A percentile compares a stretch with the other conserved stretches of the same genome.
These are phyloP conservation scores for Trialeurodes vaporariorum DNA, from an alignment of 1,140 invertebrate genomes.

Conservation along the genomic window DNA sequence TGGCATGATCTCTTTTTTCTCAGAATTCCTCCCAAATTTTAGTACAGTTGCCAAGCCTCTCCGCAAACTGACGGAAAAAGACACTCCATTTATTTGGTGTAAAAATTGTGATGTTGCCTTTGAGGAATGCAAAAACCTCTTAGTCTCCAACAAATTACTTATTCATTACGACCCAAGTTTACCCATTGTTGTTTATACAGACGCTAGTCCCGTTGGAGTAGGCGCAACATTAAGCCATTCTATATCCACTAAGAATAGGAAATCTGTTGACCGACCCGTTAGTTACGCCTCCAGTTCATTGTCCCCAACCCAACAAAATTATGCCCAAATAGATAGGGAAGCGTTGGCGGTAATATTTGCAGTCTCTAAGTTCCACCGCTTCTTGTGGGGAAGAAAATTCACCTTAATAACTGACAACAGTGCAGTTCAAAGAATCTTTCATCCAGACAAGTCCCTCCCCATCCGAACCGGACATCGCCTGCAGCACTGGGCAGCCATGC, in stretches of 20 bases:
- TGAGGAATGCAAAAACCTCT: conserved; percentile 22
- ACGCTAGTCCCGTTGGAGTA: conserved; percentile 37
- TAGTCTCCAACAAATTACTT: conserved; percentile 26
- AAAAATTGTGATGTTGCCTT: conserved; percentile 24
- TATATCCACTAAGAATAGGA: conserved; percentile 30
- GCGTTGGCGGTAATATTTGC: conserved; percentile 11
- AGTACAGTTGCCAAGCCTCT: conserved; percentile 22
- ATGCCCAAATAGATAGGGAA: conserved; percentile 11
- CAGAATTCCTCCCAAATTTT: conserved; percentile 26
- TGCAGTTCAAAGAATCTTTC: conserved; percentile 34
- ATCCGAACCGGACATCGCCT: conserved; percentile 25
- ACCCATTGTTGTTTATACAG: conserved; percentile 34
- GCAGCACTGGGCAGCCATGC: conserved; percentile 31
- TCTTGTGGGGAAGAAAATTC: conserved; percentile 13
- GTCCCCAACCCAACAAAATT: conserved; percentile 2
- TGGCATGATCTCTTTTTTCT: conserved; percentile 29
- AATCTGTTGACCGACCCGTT: conserved; percentile 32
- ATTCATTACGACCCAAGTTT: conserved; percentile 32
- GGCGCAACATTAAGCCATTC: conserved; percentile 37
- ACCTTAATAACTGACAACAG: conserved; percentile 38
- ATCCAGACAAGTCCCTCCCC: conserved; percentile 28
- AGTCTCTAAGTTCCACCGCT: conserved; percentile 13
- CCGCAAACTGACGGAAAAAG: conserved; percentile 22
- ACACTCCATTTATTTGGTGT: conserved; percentile 14
- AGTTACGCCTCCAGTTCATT: conserved; percentile 34